phyloP scores from a whole-genome alignment of 92 coral and sea anemone species.

The Isaurus tuberculatus region DNA sequence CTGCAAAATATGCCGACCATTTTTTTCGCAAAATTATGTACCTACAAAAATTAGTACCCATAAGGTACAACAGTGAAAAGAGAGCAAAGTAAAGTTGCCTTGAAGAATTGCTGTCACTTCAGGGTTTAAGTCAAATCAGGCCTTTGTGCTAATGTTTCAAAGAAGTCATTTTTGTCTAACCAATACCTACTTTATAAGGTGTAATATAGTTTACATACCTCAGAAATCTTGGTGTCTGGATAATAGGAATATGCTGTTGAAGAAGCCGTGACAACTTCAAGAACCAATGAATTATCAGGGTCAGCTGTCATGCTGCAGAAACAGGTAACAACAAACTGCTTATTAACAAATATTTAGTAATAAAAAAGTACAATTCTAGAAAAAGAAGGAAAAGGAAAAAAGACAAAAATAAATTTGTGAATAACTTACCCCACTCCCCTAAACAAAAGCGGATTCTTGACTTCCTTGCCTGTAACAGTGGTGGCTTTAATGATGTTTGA shows the following conservation, averaged over 20 bases:
- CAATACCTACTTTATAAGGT: too few species aligned
- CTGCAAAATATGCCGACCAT: too few species aligned
- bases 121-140: too few species aligned
- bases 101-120: too few species aligned
- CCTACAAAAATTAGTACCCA: too few species aligned
- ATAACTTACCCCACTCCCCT: constrained; percentile 94
- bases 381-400: too few species aligned
- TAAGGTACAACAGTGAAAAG: too few species aligned
- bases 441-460: constrained; percentile 80
- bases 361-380: neutral
- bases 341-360: neutral
- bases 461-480: constrained; percentile 75
- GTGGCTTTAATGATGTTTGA: constrained; percentile 82
- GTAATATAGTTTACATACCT: constrained; percentile 46
- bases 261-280: constrained; percentile 95
- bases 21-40: too few species aligned
- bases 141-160: too few species aligned
- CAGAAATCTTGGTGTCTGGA: constrained; percentile 87
- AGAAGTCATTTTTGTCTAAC: too few species aligned
- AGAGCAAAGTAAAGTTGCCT: too few species aligned
- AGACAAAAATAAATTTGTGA: neutral
- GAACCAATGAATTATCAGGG: constrained; percentile 89
- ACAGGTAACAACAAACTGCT: too few species aligned
- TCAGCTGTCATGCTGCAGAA: constrained; percentile 93
- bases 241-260: constrained; percentile 95